Evolutionary conservation across 2,888 invertebrate genomes (phyloP), one percentile per base, ranked within the genome.

Genomic region (Caenorhabditis sp.): DNA sequence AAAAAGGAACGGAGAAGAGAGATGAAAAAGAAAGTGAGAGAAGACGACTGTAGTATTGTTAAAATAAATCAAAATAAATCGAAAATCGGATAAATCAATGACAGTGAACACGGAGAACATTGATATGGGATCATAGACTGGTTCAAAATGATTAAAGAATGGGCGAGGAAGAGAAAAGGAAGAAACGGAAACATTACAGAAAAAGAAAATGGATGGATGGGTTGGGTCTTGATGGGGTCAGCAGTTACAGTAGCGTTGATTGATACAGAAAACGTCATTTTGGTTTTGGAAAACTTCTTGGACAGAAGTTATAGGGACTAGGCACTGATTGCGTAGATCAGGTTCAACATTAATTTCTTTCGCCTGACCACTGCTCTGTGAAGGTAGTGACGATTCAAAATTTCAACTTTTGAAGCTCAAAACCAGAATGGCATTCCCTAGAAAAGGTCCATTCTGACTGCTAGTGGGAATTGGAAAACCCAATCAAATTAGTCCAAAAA

Each of bases 51-150:
- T 22, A 72, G 35, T 59, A 44, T 59, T 44, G 58, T 59, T 47
- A 4, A 31, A 72, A 72, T 72, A 72, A 59, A 59, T 72, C 59
- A 47, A 59, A 72, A 54, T 54, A 54, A 16, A 72, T 72, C 31
- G 35, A 63, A 41, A 63, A 35, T 54, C 38, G 68, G 16, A 28
- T 58, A 38, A 61, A 61, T 68, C 68, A 54, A 68, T 68, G 38
- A 68, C 54, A 68, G 26, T 68, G 54, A 68, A 68, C 54, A 54
- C 68, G 54, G 38, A 35, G 68, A 68, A 68, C 68, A 54, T 16
- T 51, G 54, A 54, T 51, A 68, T 68, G 24, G 24, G 51, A 68
- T 68, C 54, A 49, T 35, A 49, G 66, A 51, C 49, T 66, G 49
- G 51, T 66, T 66, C 19, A 51, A 51, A 51, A 51, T 35, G 66